Evolutionary conservation across 2,888 invertebrate genomes (phyloP), one percentile per base, ranked within the genome.

Genomic region (Meiosimyza decipiens): DNA sequence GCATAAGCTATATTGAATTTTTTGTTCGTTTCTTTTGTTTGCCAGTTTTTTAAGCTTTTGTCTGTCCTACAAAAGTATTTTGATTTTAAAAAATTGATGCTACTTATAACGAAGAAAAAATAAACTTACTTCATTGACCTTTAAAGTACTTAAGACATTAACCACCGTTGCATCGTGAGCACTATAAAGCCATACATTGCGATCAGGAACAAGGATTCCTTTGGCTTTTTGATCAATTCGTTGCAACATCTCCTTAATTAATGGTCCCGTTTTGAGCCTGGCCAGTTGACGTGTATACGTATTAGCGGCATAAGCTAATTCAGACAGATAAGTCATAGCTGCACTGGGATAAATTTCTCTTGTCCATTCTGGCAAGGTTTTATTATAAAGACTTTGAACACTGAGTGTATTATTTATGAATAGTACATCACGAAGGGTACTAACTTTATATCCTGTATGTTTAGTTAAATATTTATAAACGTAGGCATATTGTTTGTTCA

Each of bases 161-260:
- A 92, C 93, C n/a, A 97, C 87, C 0, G 94, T 96, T 0, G 92
- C 90, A 83, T 97, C 96, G 80, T 97, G 96, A 0, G 89, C 95
- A 74, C 95, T 94, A 81, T 93, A 95, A 66, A 95, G 88, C 81
- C 91, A 90, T 57, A 95, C 76, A 77, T 92, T 92, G 22, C 90
- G 88, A 76, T 89, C 82, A 1, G 89, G 88, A 12, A 81, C 81
- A 72, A 91, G 80, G 49, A 81, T 81, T 3, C 85, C 83, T 6
- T 84, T 80, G 0, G 86, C 82, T 71, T 89, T 90, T 0, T 88
- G 82, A 0, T 84, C 80, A 88, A 95, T 92, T 73, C 92, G 89
- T 0, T 88, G 78, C 0, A 92, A 84, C 67, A 96, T 91, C 78
- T 93, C 90, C 78, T 92, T 90, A 6, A 96, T 84, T 15, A 96